Base-by-base conservation (phyloP, 92 coral and sea anemone genomes). In the Actinostola sp. region DNA sequence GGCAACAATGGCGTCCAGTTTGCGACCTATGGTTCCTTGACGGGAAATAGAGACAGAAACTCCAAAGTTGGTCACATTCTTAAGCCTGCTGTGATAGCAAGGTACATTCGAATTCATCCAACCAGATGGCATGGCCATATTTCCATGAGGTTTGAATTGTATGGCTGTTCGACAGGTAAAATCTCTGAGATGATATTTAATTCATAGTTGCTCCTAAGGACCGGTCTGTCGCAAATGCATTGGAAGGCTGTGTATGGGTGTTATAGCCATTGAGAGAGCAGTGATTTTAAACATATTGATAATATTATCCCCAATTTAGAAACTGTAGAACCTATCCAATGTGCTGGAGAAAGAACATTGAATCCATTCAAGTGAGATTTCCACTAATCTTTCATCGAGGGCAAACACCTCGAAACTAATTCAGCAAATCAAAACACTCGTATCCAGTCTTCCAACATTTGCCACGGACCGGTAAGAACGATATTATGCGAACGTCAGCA, bases 111-210 rank as follows among this genome's bases (percentile, higher is more conserved):
- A 27, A 32, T 68, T 32, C 50, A 23, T 21, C 74, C 74, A 21
- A 51, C 41, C 9, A 38, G 62, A 0, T 68, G 33, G 48, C 8
- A 68, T 34, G 32, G 62, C 30, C 74, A 68, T 14, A 51, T 68
- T 2, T 68, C 74, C 1, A 68, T 68, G 74, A 68, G 74, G 31
- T 55, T 56, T 68, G 74, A 52, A 31, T 16, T 68, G 15, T 49
- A 31, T 51, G 74, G 74, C 5, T 68, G 74, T 34, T 56, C 32
- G 1, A 48, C 31, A 50, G 74, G 74, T 68, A 31, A 0, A 31
- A 14, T 19, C 30, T 36, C 11, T 36, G 42, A 36, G 11, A 36
- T 4, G 42, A 4, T 11, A 4, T 52, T 19, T 24, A 52, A 19
- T 52, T 13, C 7, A 39, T 7, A 39, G 45, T 14, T 39, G 45